Evolutionary conservation across 2,888 invertebrate genomes (phyloP).

Genomic region (Tuberolachnus salignus): DNA sequence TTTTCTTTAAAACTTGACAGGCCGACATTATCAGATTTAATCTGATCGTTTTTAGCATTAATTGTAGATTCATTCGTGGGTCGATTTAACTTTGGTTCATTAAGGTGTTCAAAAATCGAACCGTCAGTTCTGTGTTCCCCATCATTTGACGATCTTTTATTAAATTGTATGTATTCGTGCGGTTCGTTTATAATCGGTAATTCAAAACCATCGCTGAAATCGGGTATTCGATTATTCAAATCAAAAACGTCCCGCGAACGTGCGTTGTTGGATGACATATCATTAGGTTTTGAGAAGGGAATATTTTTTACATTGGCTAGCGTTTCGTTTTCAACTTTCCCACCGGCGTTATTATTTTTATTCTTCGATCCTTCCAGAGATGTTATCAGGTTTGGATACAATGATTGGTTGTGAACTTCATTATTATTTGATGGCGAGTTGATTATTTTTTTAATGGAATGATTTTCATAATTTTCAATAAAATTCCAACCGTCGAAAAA

Average conservation of each 20-base stretch:
- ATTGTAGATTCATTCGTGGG: neutral
- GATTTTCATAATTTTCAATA: constrained; percentile 36
- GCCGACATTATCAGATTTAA: constrained; percentile 26
- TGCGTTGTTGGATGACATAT: neutral
- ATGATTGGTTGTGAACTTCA: constrained; percentile 5
- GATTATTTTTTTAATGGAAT: constrained; percentile 23
- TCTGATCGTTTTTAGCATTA: constrained; percentile 18
- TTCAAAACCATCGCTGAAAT: constrained; percentile 51
- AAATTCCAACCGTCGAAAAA: constrained; percentile 51
- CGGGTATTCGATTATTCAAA: constrained; percentile 43
- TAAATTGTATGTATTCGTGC: constrained; percentile 26
- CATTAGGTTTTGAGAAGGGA: constrained; percentile 17
- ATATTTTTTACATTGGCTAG: neutral
- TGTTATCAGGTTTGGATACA: constrained; percentile 2
- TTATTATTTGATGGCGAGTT: neutral
- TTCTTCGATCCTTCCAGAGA: neutral
- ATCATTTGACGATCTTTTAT: constrained; percentile 1
- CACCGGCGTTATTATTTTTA: neutral
- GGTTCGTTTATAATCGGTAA: constrained; percentile 3
- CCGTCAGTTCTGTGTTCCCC: constrained; percentile 36
- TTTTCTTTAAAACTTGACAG: constrained; percentile 48
- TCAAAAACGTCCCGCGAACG: constrained; percentile 38
- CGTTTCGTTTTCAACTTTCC: neutral
- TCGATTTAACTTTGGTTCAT: constrained; percentile 20
- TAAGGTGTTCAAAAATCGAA: constrained; percentile 45